Evolutionary conservation across 1,140 invertebrate species (phyloP).

Genomic region (Apis laboriosa): DNA sequence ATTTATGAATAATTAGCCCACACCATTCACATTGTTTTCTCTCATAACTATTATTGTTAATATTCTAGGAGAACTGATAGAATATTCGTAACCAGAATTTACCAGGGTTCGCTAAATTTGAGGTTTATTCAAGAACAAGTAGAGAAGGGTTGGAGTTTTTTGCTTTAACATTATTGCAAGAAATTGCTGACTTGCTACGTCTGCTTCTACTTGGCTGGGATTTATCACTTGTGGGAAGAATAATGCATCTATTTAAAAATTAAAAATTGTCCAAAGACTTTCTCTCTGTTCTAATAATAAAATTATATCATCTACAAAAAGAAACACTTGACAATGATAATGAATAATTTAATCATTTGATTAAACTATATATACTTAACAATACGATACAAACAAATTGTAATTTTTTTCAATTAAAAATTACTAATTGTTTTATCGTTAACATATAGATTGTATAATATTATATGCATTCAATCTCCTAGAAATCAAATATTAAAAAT

Average conservation of each 20-base stretch:
- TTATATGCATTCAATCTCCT: too few species aligned
- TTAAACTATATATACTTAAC: too few species aligned
- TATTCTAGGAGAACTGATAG: background rate
- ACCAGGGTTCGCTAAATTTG: constrained; percentile 8
- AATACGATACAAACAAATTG: too few species aligned
- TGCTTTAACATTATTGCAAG: constrained; percentile 22
- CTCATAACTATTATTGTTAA: background rate
- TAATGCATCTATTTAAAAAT: constrained; percentile 19
- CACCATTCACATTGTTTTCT: background rate
- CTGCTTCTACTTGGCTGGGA: constrained; percentile 17
- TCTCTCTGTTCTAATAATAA: background rate
- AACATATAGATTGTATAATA: too few species aligned
- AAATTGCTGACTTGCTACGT: constrained; percentile 40
- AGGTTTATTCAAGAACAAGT: constrained; percentile 18
- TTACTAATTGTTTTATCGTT: too few species aligned
- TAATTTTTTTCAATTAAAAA: too few species aligned
- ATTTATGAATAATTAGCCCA: too few species aligned
- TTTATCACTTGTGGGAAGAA: constrained; percentile 17
- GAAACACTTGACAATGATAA: background rate
- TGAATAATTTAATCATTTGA: too few species aligned
- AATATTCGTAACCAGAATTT: constrained; percentile 15
- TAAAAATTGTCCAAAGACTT: background rate
- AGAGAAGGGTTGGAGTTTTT: constrained; percentile 3
- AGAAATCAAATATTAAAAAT: too few species aligned
- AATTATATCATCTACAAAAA: background rate